phyloP scores from a whole-genome alignment of 2,113 vertebrate genomes.

The Callipepla squamata region DNA sequence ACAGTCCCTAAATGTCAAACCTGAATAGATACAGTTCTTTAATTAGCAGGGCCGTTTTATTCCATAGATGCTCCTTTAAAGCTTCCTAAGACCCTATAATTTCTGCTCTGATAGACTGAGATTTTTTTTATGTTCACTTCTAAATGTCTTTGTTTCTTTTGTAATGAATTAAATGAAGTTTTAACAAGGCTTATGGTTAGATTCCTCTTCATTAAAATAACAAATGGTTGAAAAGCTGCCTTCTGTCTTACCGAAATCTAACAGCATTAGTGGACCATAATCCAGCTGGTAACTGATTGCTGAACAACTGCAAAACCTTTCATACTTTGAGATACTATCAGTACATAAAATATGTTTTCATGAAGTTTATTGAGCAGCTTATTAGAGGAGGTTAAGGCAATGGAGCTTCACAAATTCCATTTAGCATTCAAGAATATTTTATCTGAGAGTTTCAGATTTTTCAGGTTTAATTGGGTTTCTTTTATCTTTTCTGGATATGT shows the following conservation, averaged over 20 bases:
- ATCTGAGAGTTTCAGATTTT: slow-evolving; percentile 23
- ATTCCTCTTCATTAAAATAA: slow-evolving; percentile 80
- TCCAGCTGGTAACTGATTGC: slow-evolving; percentile 74
- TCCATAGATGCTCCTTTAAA: slow-evolving; percentile 41
- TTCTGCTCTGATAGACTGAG: slow-evolving; percentile 72
- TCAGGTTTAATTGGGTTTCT: slow-evolving; percentile 34
- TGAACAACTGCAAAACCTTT: slow-evolving; percentile 60
- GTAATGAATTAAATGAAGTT: slow-evolving; percentile 77
- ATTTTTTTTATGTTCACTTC: slow-evolving; percentile 64
- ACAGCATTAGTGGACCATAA: slow-evolving; percentile 74
- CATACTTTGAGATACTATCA: slow-evolving; percentile 47
- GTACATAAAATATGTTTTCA: slow-evolving; percentile 48
- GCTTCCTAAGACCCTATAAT: slow-evolving; percentile 64
- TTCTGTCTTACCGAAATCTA: slow-evolving; percentile 78
- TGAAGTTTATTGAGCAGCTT: slow-evolving; percentile 65
- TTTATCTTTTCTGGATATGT: neutral
- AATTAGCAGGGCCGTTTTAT: slow-evolving; percentile 46
- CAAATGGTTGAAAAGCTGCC: slow-evolving; percentile 76
- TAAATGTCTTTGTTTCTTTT: slow-evolving; percentile 77
- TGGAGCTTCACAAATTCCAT: slow-evolving; percentile 37
- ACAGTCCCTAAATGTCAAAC: slow-evolving; percentile 49
- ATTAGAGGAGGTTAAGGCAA: slow-evolving; percentile 49
- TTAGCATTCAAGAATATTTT: slow-evolving; percentile 53
- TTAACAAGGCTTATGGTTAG: slow-evolving; percentile 79
- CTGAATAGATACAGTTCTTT: slow-evolving; percentile 41